These are phyloP conservation scores for Ptyas mucosa DNA, from an alignment of 2,113 vertebrate species.

Conservation along the genomic window DNA sequence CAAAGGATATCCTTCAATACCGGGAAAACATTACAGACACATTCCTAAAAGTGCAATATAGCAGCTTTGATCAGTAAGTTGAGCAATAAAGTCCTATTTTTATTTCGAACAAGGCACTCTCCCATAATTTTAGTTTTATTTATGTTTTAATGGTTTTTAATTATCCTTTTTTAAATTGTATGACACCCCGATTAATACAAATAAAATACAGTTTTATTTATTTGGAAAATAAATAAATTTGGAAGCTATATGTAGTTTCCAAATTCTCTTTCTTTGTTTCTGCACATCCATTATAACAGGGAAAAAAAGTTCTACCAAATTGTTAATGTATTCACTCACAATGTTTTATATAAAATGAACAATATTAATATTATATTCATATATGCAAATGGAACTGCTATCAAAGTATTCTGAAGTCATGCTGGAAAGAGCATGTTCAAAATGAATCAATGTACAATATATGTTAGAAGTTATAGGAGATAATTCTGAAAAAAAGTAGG, in stretches of 20 bases:
- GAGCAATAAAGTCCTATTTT: neutral
- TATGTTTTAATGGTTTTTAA: neutral
- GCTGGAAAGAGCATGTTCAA: constrained; percentile 3
- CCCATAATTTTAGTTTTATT: neutral
- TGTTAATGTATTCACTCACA: neutral
- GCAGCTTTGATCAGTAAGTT: neutral
- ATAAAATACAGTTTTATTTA: neutral
- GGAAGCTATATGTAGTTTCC: neutral
- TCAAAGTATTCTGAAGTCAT: neutral
- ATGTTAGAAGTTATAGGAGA: constrained; percentile 1
- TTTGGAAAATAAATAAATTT: too few relatives aligned
- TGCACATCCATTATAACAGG: neutral
- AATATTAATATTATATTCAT: neutral
- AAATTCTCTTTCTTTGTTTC: neutral
- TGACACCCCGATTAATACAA: neutral
- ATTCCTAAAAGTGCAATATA: neutral
- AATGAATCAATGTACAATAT: constrained; percentile 4
- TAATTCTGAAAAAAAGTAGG: neutral
- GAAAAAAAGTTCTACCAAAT: neutral
- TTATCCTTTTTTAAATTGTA: neutral
- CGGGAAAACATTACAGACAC: neutral
- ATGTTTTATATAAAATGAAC: neutral
- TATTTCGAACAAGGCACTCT: neutral
- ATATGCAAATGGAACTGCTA: neutral
- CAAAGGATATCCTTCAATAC: neutral